phyloP scores from a whole-genome alignment of 2,888 invertebrate genomes.

The Synanthedon tipuliformis region DNA sequence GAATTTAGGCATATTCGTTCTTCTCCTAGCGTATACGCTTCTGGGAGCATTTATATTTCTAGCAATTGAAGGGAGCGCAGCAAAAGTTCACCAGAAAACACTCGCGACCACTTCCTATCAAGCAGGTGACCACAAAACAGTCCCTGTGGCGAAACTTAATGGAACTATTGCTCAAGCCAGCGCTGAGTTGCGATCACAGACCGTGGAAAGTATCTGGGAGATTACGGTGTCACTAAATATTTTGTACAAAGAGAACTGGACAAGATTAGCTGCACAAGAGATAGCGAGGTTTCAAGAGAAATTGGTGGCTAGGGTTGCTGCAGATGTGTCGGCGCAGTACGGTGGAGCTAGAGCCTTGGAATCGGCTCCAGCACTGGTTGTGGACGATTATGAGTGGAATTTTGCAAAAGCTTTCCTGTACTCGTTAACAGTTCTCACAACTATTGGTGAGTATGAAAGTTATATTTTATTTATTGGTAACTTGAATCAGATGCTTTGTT shows the following conservation, averaged over 20 bases:
- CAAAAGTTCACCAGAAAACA: slow-evolving; percentile 64
- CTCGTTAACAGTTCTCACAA: slow-evolving; percentile 93
- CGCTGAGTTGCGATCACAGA: slow-evolving; percentile 62
- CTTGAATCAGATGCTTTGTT: background rate
- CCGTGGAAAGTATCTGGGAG: slow-evolving; percentile 93
- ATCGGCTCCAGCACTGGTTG: slow-evolving; percentile 46
- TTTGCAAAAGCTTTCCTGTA: slow-evolving; percentile 93
- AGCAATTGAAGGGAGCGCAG: slow-evolving; percentile 80
- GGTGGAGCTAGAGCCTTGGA: slow-evolving; percentile 55
- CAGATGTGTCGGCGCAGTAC: slow-evolving; percentile 76
- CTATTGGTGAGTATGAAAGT: slow-evolving; percentile 77
- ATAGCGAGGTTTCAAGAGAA: slow-evolving; percentile 83
- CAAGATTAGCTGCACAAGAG: slow-evolving; percentile 79
- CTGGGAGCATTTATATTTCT: slow-evolving; percentile 84
- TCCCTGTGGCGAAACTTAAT: slow-evolving; percentile 41
- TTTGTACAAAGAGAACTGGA: slow-evolving; percentile 91
- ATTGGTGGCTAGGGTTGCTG: slow-evolving; percentile 80
- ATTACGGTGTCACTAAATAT: slow-evolving; percentile 89
- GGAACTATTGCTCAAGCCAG: slow-evolving; percentile 53
- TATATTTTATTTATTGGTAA: background rate
- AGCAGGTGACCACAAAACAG: slow-evolving; percentile 43
- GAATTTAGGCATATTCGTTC: slow-evolving; percentile 83
- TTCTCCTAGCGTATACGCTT: slow-evolving; percentile 82
- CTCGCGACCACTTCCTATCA: slow-evolving; percentile 61
- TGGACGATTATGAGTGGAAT: slow-evolving; percentile 83